Evolutionary conservation across 2,113 vertebrate species (phyloP).

Genomic region (Coptodon bakossiorum): DNA sequence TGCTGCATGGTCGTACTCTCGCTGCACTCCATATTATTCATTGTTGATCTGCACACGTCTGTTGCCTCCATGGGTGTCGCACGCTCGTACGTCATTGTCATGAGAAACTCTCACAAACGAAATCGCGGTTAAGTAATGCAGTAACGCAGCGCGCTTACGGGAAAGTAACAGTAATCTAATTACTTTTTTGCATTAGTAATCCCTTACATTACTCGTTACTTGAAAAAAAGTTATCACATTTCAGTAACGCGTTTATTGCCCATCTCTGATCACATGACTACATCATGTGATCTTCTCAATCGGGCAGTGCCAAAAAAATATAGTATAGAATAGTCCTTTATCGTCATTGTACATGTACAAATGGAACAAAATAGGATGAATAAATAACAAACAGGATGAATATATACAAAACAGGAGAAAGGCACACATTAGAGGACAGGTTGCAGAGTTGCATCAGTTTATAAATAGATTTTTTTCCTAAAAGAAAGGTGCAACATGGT

Average conservation of each 20-base stretch:
- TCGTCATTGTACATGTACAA: neutral
- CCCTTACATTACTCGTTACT: neutral
- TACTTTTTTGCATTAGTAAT: neutral
- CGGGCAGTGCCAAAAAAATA: neutral
- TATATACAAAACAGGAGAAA: neutral
- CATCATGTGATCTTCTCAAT: neutral
- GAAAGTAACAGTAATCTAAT: neutral
- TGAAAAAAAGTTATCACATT: fast-evolving
- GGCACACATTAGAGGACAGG: neutral
- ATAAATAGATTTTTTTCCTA: neutral
- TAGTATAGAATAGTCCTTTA: neutral
- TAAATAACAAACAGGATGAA: neutral
- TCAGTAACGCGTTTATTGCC: neutral
- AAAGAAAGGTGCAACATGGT: neutral
- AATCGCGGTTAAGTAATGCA: neutral
- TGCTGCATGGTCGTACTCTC: neutral
- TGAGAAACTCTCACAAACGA: neutral
- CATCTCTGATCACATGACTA: neutral
- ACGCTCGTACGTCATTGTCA: neutral
- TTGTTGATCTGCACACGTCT: neutral
- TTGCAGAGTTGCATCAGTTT: neutral
- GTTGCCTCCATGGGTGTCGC: neutral
- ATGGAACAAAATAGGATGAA: neutral
- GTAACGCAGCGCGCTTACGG: fast-evolving
- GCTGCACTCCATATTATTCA: neutral